These are phyloP conservation scores for Acanthurus tractus DNA, from an alignment of 2,797 vertebrate genomes.

Conservation along the genomic window DNA sequence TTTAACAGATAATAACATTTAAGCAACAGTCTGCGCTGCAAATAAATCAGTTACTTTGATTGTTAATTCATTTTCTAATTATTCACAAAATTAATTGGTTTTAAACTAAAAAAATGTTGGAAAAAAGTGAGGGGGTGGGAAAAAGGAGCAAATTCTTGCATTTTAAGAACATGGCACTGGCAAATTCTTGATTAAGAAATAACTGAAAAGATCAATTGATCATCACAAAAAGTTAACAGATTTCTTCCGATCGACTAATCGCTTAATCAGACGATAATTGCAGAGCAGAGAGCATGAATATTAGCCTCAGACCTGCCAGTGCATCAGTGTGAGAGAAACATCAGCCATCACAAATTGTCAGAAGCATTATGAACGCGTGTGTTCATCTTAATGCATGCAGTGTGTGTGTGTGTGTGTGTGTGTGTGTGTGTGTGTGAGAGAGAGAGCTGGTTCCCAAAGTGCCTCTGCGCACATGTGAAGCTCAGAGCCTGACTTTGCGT, in stretches of 20 bases:
- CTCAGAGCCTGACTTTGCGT: slow-evolving; percentile 13
- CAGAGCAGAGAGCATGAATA: neutral
- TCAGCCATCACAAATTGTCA: slow-evolving; percentile 24
- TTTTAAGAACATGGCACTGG: too few species aligned
- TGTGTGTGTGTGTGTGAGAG: slow-evolving; percentile 4
- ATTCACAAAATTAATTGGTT: neutral
- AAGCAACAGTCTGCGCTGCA: neutral
- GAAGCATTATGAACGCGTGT: slow-evolving; percentile 1
- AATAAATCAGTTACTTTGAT: neutral
- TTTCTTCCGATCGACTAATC: too few species aligned
- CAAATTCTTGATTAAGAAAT: too few species aligned
- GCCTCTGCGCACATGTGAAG: slow-evolving; percentile 10
- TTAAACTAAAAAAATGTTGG: too few species aligned
- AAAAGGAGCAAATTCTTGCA: too few species aligned
- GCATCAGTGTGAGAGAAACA: slow-evolving; percentile 11
- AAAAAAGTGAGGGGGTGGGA: too few species aligned
- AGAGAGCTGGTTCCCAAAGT: slow-evolving; percentile 16
- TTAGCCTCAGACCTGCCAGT: neutral
- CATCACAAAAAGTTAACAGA: too few species aligned
- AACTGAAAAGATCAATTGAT: too few species aligned
- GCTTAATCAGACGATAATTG: too few species aligned
- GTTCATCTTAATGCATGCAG: neutral
- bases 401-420: neutral
- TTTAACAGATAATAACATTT: neutral
- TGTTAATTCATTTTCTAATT: neutral